phyloP scores from a whole-genome alignment of 2,888 invertebrate genomes.

The Emmelina monodactyla region DNA sequence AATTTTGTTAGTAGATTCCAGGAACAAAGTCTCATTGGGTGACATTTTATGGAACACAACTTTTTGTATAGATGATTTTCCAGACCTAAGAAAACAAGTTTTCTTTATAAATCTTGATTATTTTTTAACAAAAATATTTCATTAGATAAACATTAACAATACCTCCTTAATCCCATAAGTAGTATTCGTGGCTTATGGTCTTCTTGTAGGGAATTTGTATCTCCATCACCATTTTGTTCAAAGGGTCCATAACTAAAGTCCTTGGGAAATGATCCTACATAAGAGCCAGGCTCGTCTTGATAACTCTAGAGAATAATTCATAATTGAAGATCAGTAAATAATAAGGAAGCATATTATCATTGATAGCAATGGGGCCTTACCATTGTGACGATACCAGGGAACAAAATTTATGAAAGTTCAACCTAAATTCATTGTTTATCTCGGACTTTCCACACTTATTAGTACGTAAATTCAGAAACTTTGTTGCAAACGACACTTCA shows the following conservation, averaged over 20 bases:
- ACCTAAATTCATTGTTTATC: too few relatives aligned
- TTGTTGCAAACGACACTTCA: too few relatives aligned
- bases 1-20: slow-evolving; percentile 98
- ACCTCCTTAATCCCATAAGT: slow-evolving; percentile 93
- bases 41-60: slow-evolving; percentile 99
- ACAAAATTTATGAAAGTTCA: too few relatives aligned
- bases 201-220: slow-evolving; percentile 65
- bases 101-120: slow-evolving; percentile 3
- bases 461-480: too few relatives aligned
- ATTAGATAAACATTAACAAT: slow-evolving; percentile 10
- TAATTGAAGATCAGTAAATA: too few relatives aligned
- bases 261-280: slow-evolving; percentile 80
- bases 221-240: slow-evolving; percentile 79
- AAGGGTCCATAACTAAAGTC: slow-evolving; percentile 92
- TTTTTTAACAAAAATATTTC: neutral
- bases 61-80: slow-evolving; percentile 99
- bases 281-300: slow-evolving; percentile 63
- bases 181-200: slow-evolving; percentile 93
- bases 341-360: too few relatives aligned
- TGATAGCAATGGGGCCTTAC: too few relatives aligned
- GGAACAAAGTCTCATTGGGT: slow-evolving; percentile 97
- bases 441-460: too few relatives aligned
- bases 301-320: slow-evolving; percentile 47
- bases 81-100: slow-evolving; percentile 76
- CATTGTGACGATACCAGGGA: too few relatives aligned